A percentile compares a stretch with the other conserved stretches of the same genome.
Conservation (phyloP, 2,888 invertebrate species). For the Ganaspis brasiliensis region DNA sequence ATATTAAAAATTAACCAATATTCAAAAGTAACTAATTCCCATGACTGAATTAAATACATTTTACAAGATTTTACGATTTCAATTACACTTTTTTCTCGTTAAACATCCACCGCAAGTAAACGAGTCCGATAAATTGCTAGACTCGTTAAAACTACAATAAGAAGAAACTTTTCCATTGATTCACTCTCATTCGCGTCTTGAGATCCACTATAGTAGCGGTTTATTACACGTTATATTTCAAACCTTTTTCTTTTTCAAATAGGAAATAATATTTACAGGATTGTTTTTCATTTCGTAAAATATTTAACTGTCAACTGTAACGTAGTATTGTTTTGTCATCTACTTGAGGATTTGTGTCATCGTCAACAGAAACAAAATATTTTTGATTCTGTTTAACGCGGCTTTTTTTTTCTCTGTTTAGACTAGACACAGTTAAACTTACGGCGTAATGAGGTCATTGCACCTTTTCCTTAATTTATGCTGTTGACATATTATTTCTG, state of each 20-base stretch:
- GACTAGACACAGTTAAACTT: conserved; percentile 39
- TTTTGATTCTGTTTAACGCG: conserved; percentile 19
- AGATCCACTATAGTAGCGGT: not conserved
- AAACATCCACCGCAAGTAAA: not conserved
- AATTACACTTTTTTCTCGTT: not conserved
- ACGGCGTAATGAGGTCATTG: conserved; percentile 35
- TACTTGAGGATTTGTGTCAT: conserved; percentile 7
- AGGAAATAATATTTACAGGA: conserved; percentile 17
- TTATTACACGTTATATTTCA: conserved; percentile 29
- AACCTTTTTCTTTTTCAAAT: conserved; percentile 15
- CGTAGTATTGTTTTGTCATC: conserved; percentile 11
- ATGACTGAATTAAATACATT: conserved; percentile 1
- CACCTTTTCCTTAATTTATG: conserved; percentile 41
- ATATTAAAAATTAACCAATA: too few relatives aligned
- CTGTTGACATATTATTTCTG: conserved; percentile 20
- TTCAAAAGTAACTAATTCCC: not conserved
- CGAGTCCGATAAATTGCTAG: not conserved
- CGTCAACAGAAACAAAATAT: not conserved
- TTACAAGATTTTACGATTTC: not conserved
- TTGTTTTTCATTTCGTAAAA: conserved; percentile 22
- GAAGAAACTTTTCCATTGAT: not conserved
- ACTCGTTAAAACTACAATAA: not conserved
- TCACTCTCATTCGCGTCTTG: conserved; percentile 16
- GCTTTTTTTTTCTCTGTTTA: conserved; percentile 17
- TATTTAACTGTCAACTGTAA: conserved; percentile 27